Evolutionary conservation across 2,797 vertebrate species (phyloP).

Genomic region (Heliangelus exortis): DNA sequence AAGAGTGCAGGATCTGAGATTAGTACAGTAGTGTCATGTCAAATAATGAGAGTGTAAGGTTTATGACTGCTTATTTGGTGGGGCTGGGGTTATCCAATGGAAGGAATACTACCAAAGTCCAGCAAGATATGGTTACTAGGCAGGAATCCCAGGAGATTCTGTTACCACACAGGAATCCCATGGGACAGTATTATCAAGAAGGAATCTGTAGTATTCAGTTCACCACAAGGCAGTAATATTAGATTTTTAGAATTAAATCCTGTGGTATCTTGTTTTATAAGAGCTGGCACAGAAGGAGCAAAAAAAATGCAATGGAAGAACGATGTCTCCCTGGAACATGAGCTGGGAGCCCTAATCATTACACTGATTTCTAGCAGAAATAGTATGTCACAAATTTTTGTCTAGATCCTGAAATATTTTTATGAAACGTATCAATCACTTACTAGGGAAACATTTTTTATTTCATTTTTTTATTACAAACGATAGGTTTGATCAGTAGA

Average conservation of each 20-base stretch:
- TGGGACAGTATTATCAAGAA: conserved; percentile 74
- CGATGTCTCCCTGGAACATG: conserved; percentile 34
- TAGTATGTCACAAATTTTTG: not conserved
- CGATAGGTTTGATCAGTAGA: not conserved
- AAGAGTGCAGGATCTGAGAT: not conserved
- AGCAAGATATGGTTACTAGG: conserved; percentile 73
- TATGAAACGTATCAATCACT: not conserved
- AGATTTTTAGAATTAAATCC: conserved; percentile 78
- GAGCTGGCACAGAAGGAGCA: conserved; percentile 56
- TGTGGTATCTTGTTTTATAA: conserved; percentile 75
- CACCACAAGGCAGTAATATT: conserved; percentile 72
- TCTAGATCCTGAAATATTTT: not conserved
- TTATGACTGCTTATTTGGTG: conserved; percentile 65
- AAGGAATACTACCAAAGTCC: conserved; percentile 69
- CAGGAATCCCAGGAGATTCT: conserved; percentile 73
- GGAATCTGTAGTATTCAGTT: conserved; percentile 70
- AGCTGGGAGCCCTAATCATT: not conserved
- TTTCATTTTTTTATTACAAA: not conserved
- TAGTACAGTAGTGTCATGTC: conserved; percentile 11
- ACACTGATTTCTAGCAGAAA: conserved; percentile 4
- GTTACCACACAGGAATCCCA: conserved; percentile 70
- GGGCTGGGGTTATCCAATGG: conserved; percentile 60
- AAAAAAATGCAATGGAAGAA: conserved; percentile 56
- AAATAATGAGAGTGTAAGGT: conserved; percentile 43
- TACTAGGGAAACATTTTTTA: not conserved